Evolutionary conservation across 2,888 invertebrate species (phyloP), one percentile per base, ranked within the genome.

Genomic region (Thysanoteuthis rhombus): DNA sequence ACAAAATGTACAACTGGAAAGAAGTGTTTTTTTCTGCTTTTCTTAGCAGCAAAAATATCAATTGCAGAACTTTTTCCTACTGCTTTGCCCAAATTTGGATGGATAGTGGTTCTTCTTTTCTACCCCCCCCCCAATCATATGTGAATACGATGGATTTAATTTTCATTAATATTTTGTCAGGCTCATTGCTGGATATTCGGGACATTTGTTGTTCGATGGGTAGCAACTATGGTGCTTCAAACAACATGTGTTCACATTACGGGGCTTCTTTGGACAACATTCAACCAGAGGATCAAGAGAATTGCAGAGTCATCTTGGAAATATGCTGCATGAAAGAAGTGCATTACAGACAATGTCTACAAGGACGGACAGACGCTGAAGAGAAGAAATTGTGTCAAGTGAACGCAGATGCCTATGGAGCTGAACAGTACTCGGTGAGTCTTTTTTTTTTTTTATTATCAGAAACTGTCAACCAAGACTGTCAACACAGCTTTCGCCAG

Each of bases 281-380:
- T 39, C 19, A 28, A 6, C 16, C 19, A 0, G 91, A 91, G 32
- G 91, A 91, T 39, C 25, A 91, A 25, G 42, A 40, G 91, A 40
- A 91, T 42, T 91, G 91, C 36, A 16, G 91, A 91, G 91, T 91
- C 39, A 94, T 96, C 75, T 93, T 96, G 16, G 95, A 96, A 94
- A 95, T 97, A 45, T 97, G 97, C 95, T 97, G 97, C 93, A 95
- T 96, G 93, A 96, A 96, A 93, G 95, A 96, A 75, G 95, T 96
- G 45, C 96, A 96, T 93, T 94, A 95, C n/a, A 94, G 95, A 58
- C 95, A 96, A 94, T 97, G 97, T 94, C 94, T 95, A 52, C 90
- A 93, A 47, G 97, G 97, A 89, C 95, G 95, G 93, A 94, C 94
- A 40, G 95, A 95, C 36, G 95, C 96, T 19, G 93, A 95, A 22